Conservation (phyloP, 2,797 vertebrate species). For the Carcharodon carcharias region DNA sequence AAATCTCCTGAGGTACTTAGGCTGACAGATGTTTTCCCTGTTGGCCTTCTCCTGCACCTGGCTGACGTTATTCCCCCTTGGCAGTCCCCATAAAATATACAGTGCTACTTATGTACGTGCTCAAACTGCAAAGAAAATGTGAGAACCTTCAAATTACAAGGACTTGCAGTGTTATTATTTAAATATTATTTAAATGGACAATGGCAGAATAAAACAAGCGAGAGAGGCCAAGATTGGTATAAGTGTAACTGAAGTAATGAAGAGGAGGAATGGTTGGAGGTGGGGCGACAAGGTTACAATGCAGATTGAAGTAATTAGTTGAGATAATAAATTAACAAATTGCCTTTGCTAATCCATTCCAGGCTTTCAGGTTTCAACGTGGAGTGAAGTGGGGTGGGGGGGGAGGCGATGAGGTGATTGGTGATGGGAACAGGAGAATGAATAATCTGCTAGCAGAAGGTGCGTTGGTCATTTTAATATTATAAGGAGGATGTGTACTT, state of each 20-base stretch:
- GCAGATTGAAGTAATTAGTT: neutral
- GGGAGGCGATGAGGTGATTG: too few species aligned
- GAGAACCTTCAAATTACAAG: neutral
- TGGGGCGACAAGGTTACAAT: neutral
- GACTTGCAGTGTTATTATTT: neutral
- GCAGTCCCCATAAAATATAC: too few species aligned
- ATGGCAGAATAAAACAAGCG: neutral
- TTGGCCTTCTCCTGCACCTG: neutral
- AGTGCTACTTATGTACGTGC: neutral
- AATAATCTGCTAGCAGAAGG: too few species aligned
- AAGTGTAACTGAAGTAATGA: neutral
- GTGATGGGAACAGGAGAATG: too few species aligned
- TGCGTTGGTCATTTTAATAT: neutral
- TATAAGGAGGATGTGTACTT: neutral
- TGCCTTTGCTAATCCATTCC: neutral
- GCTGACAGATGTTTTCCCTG: neutral
- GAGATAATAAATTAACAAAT: neutral
- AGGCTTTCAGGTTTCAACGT: neutral
- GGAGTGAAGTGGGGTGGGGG: too few species aligned
- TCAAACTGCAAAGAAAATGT: neutral
- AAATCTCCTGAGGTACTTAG: neutral
- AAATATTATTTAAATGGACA: neutral
- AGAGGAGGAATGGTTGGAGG: neutral
- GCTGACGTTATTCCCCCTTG: neutral
- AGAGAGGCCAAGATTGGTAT: neutral